Base-by-base conservation (phyloP, 1,140 invertebrate genomes). In the Scaptomyza montana region DNA sequence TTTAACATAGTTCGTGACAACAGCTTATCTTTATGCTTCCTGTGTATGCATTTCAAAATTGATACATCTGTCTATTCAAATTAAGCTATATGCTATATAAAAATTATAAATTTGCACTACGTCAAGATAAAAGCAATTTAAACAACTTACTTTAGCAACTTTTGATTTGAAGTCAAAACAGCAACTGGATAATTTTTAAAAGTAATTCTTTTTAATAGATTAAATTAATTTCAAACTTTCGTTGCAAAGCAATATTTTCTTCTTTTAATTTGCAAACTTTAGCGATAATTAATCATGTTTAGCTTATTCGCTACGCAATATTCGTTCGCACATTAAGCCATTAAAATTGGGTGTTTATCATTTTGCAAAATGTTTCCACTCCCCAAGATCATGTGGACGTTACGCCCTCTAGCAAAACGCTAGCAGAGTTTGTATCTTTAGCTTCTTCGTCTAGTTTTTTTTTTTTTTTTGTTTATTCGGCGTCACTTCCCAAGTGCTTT, bases 401-500 rank as follows among this genome's bases (percentile, higher is more conserved):
- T 5, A 43, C 39, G n/a, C 30, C 13, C 33, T 4, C 53, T 16
- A 13, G 39, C 39, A n/a, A 43, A 36, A 13, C 19, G 19, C 21
- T 59, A 43, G 41, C 56, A 36, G 41, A 19, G 28, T 56, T 47
- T 36, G 33, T 56, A 21, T 33, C 49, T 50, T 25, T 12, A 28
- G 45, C 13, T 30, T 13, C 36, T 65, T 74, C 33, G 30, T 39
- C 46, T 57, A 30, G n/a, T 43, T 56, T 64, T 51, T 56, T 64
- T 51, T 69, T 55, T 41, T 21, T 56, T 19, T 33, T 49, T 36
- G 12, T 72, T n/a, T 30, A 41, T 51, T 33, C 13, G 43, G 28
- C 56, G 50, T 69, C 61, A 54, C 62, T 78, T 71, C 76, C 67
- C 70, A 74, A 71, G 62, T 64, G 68, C 51, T 86, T 84, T 89